Evolutionary conservation across 1,140 invertebrate genomes (phyloP), one percentile per base, ranked within the genome.

Genomic region (Vanessa tameamea): DNA sequence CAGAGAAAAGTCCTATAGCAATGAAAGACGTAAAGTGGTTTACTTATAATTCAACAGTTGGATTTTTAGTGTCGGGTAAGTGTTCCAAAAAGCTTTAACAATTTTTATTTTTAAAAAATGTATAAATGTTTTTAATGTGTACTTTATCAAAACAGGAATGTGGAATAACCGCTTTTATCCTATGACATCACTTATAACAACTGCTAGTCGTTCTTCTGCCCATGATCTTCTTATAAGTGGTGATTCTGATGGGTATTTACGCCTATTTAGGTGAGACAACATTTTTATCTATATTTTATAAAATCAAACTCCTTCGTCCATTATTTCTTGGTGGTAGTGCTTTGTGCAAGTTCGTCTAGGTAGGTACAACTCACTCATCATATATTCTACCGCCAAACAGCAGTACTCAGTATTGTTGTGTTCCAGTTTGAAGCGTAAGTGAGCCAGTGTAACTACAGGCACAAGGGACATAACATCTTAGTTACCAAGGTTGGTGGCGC

Each of bases 1-100:
- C 96, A 3, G 96, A 97, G 83, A 96, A 97, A 85, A 97, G 96
- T 92, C 96, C 96, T 11, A 94, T 97, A 74, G 96, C 96, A 6
- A 97, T 97, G 96, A 97, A 97, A 87, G 97, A 98, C 86, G 96
- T 97, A 2, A 97, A 97, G 88, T 98, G 97, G 97, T 95, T 96
- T 75, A 97, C 96, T 9, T 96, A 96, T 76, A 97, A 97, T 83
- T 96, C 96, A 31, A 97, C 96, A 0, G 95, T 98, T 72, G 97
- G 97, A 59, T 98, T 96, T 88, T 93, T 97, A 84, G 96, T 97
- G 16, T 96, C 97, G 76, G 97, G 97, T 96, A 93, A 61, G 31
- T 61, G 0, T 57, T 13, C 1, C 23, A 23, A 26, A 23, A 57
- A 12, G 9, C 9, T 57, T 0, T 12, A 57, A 57, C 8, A 57